Evolutionary conservation across 2,113 vertebrate species (phyloP).

Genomic region (Poeciliopsis turrubarensis): DNA sequence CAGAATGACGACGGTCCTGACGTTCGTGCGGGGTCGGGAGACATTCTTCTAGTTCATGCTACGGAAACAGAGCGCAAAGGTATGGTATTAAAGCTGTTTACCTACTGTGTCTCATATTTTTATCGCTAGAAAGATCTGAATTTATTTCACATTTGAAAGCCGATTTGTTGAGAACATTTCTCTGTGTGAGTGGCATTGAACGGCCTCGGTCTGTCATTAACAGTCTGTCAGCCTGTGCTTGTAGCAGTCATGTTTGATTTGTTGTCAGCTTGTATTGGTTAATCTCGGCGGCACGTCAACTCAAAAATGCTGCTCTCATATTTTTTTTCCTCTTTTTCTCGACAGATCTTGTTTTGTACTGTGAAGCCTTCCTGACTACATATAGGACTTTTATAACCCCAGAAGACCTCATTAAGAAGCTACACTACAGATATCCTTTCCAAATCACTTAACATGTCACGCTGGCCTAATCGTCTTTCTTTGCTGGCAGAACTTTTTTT

Average conservation of each 20-base stretch:
- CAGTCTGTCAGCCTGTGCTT: conserved; percentile 16
- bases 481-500: conserved; percentile 9
- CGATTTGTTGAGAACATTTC: not conserved
- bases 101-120: conserved; percentile 35
- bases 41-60: conserved; percentile 95
- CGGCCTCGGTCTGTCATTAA: conserved; percentile 23
- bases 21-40: conserved; percentile 94
- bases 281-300: conserved; percentile 20
- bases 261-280: conserved; percentile 35
- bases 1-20: conserved; percentile 97
- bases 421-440: conserved; percentile 98
- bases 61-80: conserved; percentile 98
- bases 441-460: conserved; percentile 28
- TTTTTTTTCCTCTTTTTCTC: conserved; percentile 19
- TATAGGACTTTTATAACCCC: conserved; percentile 97
- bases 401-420: conserved; percentile 97
- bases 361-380: conserved; percentile 97
- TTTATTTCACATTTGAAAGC: conserved; percentile 4
- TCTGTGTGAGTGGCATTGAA: conserved; percentile 18
- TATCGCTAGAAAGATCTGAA: not conserved
- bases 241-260: conserved; percentile 15
- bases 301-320: conserved; percentile 8
- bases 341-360: conserved; percentile 95
- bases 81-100: conserved; percentile 59
- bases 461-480: conserved; percentile 7